phyloP scores from a whole-genome alignment of 2,797 vertebrate species.

The Trachurus trachurus region DNA sequence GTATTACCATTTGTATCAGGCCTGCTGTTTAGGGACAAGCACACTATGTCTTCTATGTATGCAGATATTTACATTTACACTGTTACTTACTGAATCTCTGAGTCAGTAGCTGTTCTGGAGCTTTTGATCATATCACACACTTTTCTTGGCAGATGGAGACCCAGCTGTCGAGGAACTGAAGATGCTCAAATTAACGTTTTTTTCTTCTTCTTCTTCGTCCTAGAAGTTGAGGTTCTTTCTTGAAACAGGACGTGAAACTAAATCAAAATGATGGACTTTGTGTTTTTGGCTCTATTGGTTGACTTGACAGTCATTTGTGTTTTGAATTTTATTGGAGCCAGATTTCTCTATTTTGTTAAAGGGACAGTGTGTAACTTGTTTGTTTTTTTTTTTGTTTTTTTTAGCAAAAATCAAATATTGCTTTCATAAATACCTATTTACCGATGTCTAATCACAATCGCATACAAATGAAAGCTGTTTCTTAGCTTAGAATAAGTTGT shows the following conservation, averaged over 20 bases:
- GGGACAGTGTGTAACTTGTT: no score
- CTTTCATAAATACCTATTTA: no score
- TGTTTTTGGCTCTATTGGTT: not conserved
- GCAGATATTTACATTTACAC: not conserved
- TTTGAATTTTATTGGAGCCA: no score
- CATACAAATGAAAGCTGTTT: no score
- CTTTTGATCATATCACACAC: not conserved
- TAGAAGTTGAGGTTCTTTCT: not conserved
- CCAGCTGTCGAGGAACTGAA: not conserved
- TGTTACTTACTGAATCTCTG: not conserved
- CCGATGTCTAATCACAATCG: no score
- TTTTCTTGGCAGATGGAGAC: conserved; percentile 5
- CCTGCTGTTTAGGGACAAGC: no score
- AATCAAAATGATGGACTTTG: not conserved
- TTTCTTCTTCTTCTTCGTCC: not conserved
- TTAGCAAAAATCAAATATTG: no score
- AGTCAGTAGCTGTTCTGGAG: not conserved
- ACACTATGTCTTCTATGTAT: not conserved
- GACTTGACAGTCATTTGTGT: not conserved
- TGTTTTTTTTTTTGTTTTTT: no score
- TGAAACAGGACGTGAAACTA: not conserved
- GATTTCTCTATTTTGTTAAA: no score
- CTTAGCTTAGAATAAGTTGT: no score
- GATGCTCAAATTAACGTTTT: conserved; percentile 9
- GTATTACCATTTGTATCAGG: no score